Percentiles rank a stretch among this genome's conserved stretches.
Evolutionary conservation across 2,797 vertebrate species (phyloP).

Genomic region (Sparus aurata): DNA sequence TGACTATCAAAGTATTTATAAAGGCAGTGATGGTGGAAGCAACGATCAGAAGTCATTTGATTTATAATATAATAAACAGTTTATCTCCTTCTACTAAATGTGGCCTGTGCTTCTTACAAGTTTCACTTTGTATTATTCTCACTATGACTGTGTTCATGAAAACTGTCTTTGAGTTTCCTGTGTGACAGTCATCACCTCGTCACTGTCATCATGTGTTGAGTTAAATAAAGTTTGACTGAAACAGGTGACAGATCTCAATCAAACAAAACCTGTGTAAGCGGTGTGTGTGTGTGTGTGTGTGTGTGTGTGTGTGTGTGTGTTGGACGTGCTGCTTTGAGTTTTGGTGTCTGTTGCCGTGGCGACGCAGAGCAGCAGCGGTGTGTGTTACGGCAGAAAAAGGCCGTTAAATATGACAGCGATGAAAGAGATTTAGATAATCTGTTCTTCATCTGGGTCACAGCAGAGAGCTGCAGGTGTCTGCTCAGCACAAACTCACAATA

Average conservation of each 20-base stretch:
- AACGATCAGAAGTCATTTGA: too few species aligned
- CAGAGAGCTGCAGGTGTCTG: conserved; percentile 66
- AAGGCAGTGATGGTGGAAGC: neutral
- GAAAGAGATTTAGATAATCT: conserved; percentile 76
- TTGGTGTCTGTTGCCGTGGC: conserved; percentile 18
- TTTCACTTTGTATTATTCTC: too few species aligned
- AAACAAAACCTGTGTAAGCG: neutral
- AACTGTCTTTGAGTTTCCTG: too few species aligned
- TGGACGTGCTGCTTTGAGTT: neutral
- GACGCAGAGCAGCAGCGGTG: conserved; percentile 1
- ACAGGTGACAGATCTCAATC: neutral
- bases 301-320: too few species aligned
- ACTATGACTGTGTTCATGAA: too few species aligned
- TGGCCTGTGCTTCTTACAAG: neutral
- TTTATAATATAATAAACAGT: neutral
- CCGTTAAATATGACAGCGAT: conserved; percentile 45
- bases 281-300: too few species aligned
- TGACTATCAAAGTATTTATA: neutral
- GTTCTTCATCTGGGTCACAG: conserved; percentile 72
- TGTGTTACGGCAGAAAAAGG: conserved; percentile 51
- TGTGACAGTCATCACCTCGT: neutral
- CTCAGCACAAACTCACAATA: conserved; percentile 17
- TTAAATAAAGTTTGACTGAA: neutral
- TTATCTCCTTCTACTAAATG: neutral
- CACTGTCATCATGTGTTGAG: neutral